These are phyloP conservation scores for Oophaga pumilio DNA, from an alignment of 2,113 vertebrate genomes.

Conservation along the genomic window DNA sequence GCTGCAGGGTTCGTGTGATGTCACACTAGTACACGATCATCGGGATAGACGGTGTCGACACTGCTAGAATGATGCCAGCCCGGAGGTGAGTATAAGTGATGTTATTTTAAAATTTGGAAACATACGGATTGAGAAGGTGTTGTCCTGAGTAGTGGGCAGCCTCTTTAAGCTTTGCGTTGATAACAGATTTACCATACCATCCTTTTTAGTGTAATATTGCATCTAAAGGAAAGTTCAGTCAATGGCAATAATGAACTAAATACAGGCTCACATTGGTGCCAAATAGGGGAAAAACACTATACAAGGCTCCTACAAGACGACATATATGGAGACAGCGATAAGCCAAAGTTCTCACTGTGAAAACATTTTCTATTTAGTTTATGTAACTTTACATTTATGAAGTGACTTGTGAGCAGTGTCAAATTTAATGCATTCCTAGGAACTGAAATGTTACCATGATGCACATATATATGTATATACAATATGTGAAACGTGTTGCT, in stretches of 20 bases:
- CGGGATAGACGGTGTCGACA: no score
- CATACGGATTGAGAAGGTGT: no score
- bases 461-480: slow-evolving; percentile 9
- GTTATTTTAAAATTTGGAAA: no score
- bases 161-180: no score
- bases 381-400: slow-evolving; percentile 34
- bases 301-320: neutral
- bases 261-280: neutral
- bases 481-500: neutral
- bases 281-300: neutral
- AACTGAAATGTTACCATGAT: slow-evolving; percentile 44
- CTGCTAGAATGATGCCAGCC: no score
- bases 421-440: slow-evolving; percentile 16
- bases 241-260: neutral
- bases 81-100: no score
- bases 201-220: neutral
- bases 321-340: neutral
- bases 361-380: slow-evolving; percentile 17
- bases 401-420: slow-evolving; percentile 34
- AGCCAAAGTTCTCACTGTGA: neutral
- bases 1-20: no score
- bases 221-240: neutral
- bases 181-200: neutral
- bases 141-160: no score
- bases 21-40: no score